These are phyloP conservation scores for Romanogobio albipinnatus DNA, from an alignment of 2,113 vertebrate species.

Conservation along the genomic window DNA sequence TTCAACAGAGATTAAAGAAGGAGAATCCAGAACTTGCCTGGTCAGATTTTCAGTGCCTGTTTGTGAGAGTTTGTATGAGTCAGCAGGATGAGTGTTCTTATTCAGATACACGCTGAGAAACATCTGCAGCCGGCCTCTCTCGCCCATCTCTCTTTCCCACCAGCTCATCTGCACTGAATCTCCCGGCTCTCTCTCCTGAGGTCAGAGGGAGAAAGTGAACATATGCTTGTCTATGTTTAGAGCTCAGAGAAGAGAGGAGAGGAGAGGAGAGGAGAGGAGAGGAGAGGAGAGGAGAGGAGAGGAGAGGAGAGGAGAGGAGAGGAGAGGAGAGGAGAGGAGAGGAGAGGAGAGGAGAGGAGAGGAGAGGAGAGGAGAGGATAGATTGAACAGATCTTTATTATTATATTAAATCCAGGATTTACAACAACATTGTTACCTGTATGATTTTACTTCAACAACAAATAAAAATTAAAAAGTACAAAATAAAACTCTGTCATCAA, in stretches of 20 bases:
- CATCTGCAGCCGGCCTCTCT: slow-evolving; percentile 66
- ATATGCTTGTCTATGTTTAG: slow-evolving; percentile 44
- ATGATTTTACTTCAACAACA: no score
- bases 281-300: neutral
- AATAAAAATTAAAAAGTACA: no score
- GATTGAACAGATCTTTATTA: no score
- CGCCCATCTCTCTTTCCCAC: slow-evolving; percentile 15
- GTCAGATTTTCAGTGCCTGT: slow-evolving; percentile 34
- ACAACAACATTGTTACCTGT: no score
- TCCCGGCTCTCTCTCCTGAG: slow-evolving; percentile 18
- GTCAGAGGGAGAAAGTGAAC: slow-evolving; percentile 45
- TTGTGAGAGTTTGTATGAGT: slow-evolving; percentile 53
- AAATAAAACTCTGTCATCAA: no score
- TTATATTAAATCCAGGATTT: no score
- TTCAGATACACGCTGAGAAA: slow-evolving; percentile 65
- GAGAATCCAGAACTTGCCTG: neutral
- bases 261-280: neutral
- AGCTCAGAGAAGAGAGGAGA: neutral
- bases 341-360: neutral
- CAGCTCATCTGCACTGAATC: neutral
- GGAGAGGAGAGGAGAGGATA: neutral
- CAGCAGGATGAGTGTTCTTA: slow-evolving; percentile 60
- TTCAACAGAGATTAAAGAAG: slow-evolving; percentile 8
- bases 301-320: no score
- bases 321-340: neutral